phyloP scores from a whole-genome alignment of 1,140 invertebrate species.

The Rhizoglyphus robini region DNA sequence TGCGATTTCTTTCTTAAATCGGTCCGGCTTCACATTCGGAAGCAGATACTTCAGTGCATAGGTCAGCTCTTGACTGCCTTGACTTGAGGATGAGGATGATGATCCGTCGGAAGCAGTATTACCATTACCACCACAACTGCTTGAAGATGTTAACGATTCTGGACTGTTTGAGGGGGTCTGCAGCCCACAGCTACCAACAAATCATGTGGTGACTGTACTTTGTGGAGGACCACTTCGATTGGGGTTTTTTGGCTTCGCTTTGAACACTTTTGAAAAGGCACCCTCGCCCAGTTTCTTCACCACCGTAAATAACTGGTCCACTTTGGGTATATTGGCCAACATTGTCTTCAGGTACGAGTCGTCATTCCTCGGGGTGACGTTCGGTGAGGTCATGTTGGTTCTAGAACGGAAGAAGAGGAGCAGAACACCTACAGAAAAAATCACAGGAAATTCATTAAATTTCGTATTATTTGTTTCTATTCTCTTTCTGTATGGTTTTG shows the following conservation, averaged over 20 bases:
- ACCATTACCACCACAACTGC: too few species aligned
- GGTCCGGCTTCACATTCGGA: slow-evolving; percentile 26
- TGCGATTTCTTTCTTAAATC: slow-evolving; percentile 27
- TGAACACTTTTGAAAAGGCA: slow-evolving; percentile 28
- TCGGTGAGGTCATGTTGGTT: background rate
- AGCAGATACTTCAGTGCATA: slow-evolving; percentile 29
- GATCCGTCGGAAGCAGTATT: background rate
- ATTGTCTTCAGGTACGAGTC: background rate
- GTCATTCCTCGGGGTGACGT: background rate
- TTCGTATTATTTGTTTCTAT: too few species aligned
- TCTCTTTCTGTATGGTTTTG: too few species aligned
- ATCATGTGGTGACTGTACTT: slow-evolving; percentile 14
- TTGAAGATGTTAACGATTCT: too few species aligned
- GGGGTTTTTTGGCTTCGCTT: slow-evolving; percentile 14
- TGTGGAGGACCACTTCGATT: background rate
- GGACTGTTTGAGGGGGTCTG: background rate
- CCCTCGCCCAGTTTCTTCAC: slow-evolving; percentile 25
- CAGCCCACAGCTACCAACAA: too few species aligned
- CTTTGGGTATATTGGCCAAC: slow-evolving; percentile 4
- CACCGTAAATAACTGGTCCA: slow-evolving; percentile 25
- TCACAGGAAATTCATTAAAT: too few species aligned
- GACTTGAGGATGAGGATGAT: background rate
- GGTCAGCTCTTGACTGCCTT: slow-evolving; percentile 9
- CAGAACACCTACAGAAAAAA: too few species aligned
- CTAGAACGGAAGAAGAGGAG: too few species aligned